Base-by-base conservation (phyloP, 2,113 vertebrate genomes). In the Callipepla californica region DNA sequence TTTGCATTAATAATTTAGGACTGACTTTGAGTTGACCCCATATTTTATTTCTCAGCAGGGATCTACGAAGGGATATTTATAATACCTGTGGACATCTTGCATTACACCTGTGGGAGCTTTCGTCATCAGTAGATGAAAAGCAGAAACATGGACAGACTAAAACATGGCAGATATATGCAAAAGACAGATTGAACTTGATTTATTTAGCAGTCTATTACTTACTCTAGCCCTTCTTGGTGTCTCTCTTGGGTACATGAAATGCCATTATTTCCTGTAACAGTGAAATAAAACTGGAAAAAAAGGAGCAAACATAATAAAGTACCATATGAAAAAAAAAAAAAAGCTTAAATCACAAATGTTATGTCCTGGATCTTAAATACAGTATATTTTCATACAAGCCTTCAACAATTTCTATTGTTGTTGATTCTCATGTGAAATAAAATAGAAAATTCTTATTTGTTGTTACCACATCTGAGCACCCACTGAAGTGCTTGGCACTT, bases 11-110 rank as follows among this genome's bases (percentile, higher is more conserved):
- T 97, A 98, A 97, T 96, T 98, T 97, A 96, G 83, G 90, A 91
- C 89, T 97, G 96, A 97, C 97, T 98, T 98, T 96, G 89, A 92
- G 66, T 90, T 98, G 97, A 97, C 96, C 93, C 77, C 44, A 12
- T 94, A 85, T 75, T 97, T 85, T 95, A 97, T 95, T 38, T 40
- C 94, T 97, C 96, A 93, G 59, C 23, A 47, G 96, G 95, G 93
- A 95, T 93, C 78, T 93, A 15, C 81, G 92, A 90, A 96, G 65
- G 47, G 91, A 93, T 97, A 97, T 97, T 97, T 97, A 96, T 97
- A 97, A 97, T 92, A 96, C 88, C 85, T 96, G 66, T 93, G 89
- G 96, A 97, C 92, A 89, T 94, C 92, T 94, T 96, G 80, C 89
- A 97, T 16, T 96, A 96, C 87, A 95, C 96, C 95, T 55, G 61